phyloP scores from a whole-genome alignment of 2,113 vertebrate species.

The Syrmaticus mikado region DNA sequence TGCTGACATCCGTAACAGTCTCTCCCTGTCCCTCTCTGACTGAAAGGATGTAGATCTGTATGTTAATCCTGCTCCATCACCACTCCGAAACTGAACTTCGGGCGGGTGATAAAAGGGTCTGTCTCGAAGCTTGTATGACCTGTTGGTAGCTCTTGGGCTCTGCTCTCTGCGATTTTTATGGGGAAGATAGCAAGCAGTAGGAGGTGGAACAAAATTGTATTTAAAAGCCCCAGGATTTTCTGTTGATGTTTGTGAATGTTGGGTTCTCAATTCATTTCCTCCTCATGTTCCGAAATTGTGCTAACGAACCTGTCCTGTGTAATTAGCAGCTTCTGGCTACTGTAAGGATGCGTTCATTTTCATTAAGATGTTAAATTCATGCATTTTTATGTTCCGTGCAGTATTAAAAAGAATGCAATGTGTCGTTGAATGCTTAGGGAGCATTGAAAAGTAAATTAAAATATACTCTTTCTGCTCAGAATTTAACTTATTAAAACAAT shows the following conservation, averaged over 20 bases:
- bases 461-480: neutral
- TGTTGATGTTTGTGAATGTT: neutral
- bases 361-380: neutral
- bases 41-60: neutral
- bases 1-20: neutral
- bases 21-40: neutral
- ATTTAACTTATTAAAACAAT: neutral
- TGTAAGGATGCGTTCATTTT: neutral
- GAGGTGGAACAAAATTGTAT: neutral
- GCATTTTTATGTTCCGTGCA: neutral
- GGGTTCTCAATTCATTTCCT: neutral
- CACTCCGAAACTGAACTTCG: neutral
- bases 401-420: neutral
- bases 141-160: neutral
- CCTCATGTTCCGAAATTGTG: neutral
- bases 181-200: neutral
- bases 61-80: neutral
- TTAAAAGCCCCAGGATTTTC: neutral
- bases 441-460: conserved; percentile 5
- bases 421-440: neutral
- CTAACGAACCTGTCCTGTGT: neutral
- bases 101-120: neutral
- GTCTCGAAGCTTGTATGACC: neutral
- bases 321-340: neutral
- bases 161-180: neutral